Evolutionary conservation across 2,113 vertebrate species (phyloP).

Genomic region (Clarias macrocephalus): DNA sequence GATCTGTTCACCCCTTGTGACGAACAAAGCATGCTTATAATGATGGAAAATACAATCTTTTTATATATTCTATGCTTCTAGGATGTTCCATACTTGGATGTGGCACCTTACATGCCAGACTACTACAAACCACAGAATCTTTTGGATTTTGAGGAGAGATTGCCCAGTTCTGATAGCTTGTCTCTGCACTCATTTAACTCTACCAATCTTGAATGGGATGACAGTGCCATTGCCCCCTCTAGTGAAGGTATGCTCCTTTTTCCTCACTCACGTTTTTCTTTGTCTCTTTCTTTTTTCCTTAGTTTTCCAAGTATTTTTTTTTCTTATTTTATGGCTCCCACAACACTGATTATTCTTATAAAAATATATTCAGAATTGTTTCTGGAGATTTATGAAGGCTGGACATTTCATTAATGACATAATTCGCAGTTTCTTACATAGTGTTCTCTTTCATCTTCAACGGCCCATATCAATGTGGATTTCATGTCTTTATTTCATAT

Average conservation of each 20-base stretch:
- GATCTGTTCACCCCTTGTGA: not conserved
- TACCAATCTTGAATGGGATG: constrained; percentile 97
- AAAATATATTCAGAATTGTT: not conserved
- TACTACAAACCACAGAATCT: constrained; percentile 97
- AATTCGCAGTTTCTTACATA: constrained; percentile 32
- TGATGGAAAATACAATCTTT: not conserved
- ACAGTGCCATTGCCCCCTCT: constrained; percentile 95
- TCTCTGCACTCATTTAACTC: constrained; percentile 97
- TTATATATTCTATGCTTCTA: constrained; percentile 55
- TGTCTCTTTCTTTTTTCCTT: not conserved
- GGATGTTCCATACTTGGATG: constrained; percentile 94
- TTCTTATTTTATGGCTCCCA: not conserved
- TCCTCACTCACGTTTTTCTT: not conserved
- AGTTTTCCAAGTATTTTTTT: not conserved
- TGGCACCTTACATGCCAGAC: constrained; percentile 98
- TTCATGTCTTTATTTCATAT: constrained; percentile 34
- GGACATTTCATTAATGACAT: constrained; percentile 6
- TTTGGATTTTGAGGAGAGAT: constrained; percentile 92
- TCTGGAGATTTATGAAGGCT: not conserved
- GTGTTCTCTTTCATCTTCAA: constrained; percentile 36
- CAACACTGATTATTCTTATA: not conserved
- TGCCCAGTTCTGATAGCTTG: constrained; percentile 93
- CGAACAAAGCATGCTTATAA: not conserved
- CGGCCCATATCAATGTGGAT: constrained; percentile 12
- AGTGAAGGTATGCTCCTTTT: constrained; percentile 84